Conservation (phyloP, 2,888 invertebrate species). For the Temnothorax rugatulus region DNA sequence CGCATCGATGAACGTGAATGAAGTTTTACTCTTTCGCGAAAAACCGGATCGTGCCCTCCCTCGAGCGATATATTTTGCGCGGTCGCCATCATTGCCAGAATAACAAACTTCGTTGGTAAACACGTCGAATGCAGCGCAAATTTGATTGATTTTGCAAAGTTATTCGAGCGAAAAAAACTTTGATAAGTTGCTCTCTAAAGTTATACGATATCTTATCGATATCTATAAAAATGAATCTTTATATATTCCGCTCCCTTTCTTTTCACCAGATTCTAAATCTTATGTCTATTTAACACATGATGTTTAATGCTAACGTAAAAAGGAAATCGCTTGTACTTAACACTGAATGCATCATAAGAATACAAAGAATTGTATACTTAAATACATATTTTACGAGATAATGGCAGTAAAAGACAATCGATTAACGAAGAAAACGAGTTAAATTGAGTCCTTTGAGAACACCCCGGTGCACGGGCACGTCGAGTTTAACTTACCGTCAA, state of each 20-base stretch:
- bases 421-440: slow-evolving; percentile 26
- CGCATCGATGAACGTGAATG: slow-evolving; percentile 39
- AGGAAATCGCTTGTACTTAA: not conserved
- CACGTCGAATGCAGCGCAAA: not conserved
- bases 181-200: not conserved
- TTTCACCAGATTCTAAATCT: not conserved
- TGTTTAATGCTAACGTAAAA: not conserved
- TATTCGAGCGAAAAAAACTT: not conserved
- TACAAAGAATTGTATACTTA: not conserved
- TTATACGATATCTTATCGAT: not conserved
- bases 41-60: not conserved
- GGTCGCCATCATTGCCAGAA: not conserved
- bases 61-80: slow-evolving; percentile 6
- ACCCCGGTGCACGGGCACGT: not conserved
- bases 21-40: slow-evolving; percentile 35
- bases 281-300: not conserved
- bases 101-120: slow-evolving; percentile 19
- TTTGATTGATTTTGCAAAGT: slow-evolving; percentile 9
- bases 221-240: not conserved
- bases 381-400: not conserved
- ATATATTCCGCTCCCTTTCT: not conserved
- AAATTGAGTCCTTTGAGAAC: slow-evolving; percentile 37
- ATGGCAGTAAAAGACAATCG: slow-evolving; percentile 8
- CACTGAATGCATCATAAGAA: not conserved
- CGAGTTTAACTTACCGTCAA: slow-evolving; percentile 37